Evolutionary conservation across 2,113 vertebrate genomes (phyloP).

Genomic region (Pao palembangensis): DNA sequence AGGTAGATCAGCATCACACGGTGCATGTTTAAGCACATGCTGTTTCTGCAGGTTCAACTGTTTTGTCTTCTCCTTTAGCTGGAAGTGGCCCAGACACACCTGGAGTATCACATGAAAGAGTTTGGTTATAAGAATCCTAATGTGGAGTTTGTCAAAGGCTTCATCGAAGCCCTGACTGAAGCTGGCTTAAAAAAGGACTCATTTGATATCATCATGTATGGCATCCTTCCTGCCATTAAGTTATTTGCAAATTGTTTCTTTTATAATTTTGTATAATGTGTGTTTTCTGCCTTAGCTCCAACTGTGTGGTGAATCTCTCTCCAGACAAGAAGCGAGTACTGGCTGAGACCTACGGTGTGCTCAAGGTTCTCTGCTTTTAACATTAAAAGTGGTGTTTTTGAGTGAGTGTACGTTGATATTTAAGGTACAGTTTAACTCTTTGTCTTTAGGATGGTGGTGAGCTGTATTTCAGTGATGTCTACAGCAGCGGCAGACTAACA

Average conservation of each 20-base stretch:
- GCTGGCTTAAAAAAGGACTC: slow-evolving; percentile 74
- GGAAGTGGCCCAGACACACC: slow-evolving; percentile 75
- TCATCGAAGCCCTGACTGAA: slow-evolving; percentile 81
- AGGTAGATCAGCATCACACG: slow-evolving; percentile 56
- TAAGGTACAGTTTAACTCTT: slow-evolving; percentile 9
- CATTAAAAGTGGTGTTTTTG: too few relatives aligned
- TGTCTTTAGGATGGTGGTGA: slow-evolving; percentile 80
- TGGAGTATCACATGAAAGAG: slow-evolving; percentile 82
- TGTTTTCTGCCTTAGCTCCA: slow-evolving; percentile 75
- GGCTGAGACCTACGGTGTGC: slow-evolving; percentile 76
- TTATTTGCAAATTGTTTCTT: not conserved
- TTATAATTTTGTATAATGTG: not conserved
- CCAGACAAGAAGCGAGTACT: slow-evolving; percentile 84
- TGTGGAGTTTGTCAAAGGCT: slow-evolving; percentile 84
- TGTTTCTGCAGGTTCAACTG: not conserved
- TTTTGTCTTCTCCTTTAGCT: slow-evolving; percentile 66
- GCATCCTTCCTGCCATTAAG: not conserved
- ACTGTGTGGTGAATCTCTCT: slow-evolving; percentile 86
- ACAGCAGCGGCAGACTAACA: slow-evolving; percentile 75
- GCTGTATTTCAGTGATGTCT: slow-evolving; percentile 91
- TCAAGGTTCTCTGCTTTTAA: slow-evolving; percentile 75
- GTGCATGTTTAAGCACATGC: slow-evolving; percentile 1
- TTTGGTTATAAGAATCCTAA: slow-evolving; percentile 83
- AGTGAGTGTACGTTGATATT: not conserved
- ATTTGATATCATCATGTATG: slow-evolving; percentile 83